Evolutionary conservation across 2,113 vertebrate species (phyloP).

Genomic region (Nanger granti): DNA sequence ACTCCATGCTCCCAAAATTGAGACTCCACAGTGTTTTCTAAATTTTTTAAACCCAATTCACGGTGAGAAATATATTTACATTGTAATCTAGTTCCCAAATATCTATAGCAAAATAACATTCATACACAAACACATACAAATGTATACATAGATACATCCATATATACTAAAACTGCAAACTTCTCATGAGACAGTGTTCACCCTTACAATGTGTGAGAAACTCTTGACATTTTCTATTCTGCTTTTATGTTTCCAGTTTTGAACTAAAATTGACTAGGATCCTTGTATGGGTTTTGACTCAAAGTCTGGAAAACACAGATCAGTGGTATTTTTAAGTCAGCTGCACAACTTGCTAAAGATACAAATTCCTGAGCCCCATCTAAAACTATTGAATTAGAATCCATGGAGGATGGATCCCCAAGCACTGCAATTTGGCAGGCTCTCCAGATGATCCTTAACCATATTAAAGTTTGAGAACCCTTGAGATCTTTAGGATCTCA

Average conservation of each 20-base stretch:
- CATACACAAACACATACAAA: neutral
- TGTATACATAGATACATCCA: neutral
- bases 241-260: neutral
- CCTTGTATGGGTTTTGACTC: neutral
- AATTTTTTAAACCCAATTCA: neutral
- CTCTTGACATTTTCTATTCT: neutral
- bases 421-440: neutral
- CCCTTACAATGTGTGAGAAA: neutral
- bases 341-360: neutral
- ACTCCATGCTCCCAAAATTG: neutral
- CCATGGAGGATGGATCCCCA: neutral
- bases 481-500: no score
- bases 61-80: neutral
- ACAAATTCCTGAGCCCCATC: neutral
- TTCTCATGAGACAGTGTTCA: slow-evolving; percentile 7
- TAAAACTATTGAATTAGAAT: neutral
- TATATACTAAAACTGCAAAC: neutral
- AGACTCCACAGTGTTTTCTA: neutral
- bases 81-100: neutral
- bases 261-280: neutral
- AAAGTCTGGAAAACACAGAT: neutral
- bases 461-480: neutral
- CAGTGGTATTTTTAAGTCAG: slow-evolving; percentile 13
- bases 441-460: neutral
- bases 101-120: neutral